phyloP scores from a whole-genome alignment of 2,113 vertebrate genomes.

The Lepisosteus oculatus region DNA sequence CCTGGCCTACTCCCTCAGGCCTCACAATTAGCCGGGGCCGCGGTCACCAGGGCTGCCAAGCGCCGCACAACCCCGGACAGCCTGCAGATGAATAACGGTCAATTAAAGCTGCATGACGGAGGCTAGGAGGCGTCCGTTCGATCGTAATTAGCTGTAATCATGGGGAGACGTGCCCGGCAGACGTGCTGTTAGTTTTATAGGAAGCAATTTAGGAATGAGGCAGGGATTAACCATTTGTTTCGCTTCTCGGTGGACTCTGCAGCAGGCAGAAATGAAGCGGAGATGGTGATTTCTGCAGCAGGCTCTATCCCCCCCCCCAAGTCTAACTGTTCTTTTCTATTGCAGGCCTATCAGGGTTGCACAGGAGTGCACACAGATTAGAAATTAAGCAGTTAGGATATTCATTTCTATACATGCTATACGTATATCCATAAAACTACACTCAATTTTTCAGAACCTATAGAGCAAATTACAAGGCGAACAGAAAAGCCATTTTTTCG shows the following conservation, averaged over 20 bases:
- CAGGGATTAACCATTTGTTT: conserved; percentile 62
- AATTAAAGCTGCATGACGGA: conserved; percentile 83
- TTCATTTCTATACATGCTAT: too few relatives aligned
- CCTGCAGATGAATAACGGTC: conserved; percentile 86
- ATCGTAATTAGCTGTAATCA: conserved; percentile 95
- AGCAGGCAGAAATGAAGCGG: too few relatives aligned
- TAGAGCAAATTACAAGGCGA: too few relatives aligned
- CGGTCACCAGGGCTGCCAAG: conserved; percentile 68
- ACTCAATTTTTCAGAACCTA: too few relatives aligned
- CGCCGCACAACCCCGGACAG: conserved; percentile 66
- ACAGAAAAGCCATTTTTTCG: too few relatives aligned
- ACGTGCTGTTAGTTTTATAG: conserved; percentile 72
- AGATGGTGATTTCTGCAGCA: too few relatives aligned
- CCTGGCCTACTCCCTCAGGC: conserved; percentile 87
- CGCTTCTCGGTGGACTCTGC: conserved; percentile 39
- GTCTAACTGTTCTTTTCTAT: too few relatives aligned
- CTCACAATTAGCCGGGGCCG: conserved; percentile 87
- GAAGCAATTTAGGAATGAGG: conserved; percentile 80
- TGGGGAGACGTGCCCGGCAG: conserved; percentile 67
- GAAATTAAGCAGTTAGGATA: too few relatives aligned
- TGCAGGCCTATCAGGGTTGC: too few relatives aligned
- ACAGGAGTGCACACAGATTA: too few relatives aligned
- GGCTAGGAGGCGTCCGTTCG: conserved; percentile 81
- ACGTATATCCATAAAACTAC: too few relatives aligned
- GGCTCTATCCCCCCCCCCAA: too few relatives aligned